phyloP scores from a whole-genome alignment of 2,113 vertebrate genomes.

The Vimba vimba region DNA sequence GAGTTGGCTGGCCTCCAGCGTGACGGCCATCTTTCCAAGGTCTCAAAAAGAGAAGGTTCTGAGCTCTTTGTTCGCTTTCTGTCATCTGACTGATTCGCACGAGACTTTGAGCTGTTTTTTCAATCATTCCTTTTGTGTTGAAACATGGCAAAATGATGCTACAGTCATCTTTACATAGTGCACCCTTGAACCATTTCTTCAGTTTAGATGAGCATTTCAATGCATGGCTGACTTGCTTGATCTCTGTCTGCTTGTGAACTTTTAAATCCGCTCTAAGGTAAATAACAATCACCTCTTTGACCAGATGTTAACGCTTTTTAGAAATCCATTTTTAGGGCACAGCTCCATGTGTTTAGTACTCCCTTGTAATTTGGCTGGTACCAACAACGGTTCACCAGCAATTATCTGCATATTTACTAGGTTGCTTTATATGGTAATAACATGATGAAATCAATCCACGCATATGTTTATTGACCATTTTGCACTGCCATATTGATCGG shows the following conservation, averaged over 20 bases:
- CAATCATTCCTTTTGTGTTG: neutral
- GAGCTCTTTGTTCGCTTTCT: conserved; percentile 6
- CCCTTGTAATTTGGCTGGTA: conserved; percentile 34
- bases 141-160: neutral
- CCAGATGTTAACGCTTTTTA: neutral
- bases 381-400: conserved; percentile 47
- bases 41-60: conserved; percentile 9
- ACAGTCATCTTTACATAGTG: neutral
- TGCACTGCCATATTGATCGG: conserved; percentile 69
- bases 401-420: conserved; percentile 79
- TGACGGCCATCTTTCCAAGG: conserved; percentile 29
- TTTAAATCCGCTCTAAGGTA: neutral
- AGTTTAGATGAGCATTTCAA: neutral
- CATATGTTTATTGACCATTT: conserved; percentile 79
- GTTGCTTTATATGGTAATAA: conserved; percentile 82
- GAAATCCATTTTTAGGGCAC: neutral
- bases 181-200: neutral
- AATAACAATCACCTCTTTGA: neutral
- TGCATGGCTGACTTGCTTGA: neutral
- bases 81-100: neutral
- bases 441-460: conserved; percentile 76
- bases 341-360: neutral
- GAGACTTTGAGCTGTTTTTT: neutral
- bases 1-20: conserved; percentile 21
- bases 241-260: neutral